Percentiles rank a stretch among this genome's conserved stretches.
Conservation (phyloP, 2,797 vertebrate genomes). For the Perodicticus potto region DNA sequence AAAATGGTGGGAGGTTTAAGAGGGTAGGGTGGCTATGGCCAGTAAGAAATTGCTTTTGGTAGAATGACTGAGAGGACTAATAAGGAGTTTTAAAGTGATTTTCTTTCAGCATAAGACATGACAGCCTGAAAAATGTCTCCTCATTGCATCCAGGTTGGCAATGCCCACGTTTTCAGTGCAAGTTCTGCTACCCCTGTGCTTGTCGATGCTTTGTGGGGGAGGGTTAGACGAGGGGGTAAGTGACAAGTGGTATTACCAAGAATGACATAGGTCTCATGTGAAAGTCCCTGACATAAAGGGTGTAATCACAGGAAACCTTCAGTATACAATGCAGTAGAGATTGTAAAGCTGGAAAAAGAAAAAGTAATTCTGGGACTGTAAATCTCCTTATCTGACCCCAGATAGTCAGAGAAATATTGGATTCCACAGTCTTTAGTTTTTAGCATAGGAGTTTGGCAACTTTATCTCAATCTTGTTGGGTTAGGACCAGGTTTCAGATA, state of each 20-base stretch:
- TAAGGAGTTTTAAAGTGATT: not conserved
- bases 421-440: not conserved
- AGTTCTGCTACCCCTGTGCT: not conserved
- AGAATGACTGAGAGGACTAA: not conserved
- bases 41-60: not conserved
- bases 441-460: not conserved
- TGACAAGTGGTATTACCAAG: not conserved
- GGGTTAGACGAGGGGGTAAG: not conserved
- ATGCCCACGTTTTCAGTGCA: not conserved
- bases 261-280: not conserved
- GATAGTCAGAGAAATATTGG: not conserved
- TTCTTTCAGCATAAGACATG: not conserved
- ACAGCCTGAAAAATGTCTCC: not conserved
- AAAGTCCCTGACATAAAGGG: not conserved
- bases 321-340: not conserved
- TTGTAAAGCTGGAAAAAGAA: not conserved
- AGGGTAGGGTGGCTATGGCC: not conserved
- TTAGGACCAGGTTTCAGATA: slow-evolving; percentile 34
- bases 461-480: not conserved
- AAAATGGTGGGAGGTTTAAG: not conserved
- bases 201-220: not conserved
- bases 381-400: not conserved
- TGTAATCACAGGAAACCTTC: not conserved
- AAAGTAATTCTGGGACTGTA: not conserved
- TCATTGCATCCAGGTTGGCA: not conserved